Evolutionary conservation across 1,140 invertebrate species (phyloP).

Genomic region (Acromyrmex charruanus): DNA sequence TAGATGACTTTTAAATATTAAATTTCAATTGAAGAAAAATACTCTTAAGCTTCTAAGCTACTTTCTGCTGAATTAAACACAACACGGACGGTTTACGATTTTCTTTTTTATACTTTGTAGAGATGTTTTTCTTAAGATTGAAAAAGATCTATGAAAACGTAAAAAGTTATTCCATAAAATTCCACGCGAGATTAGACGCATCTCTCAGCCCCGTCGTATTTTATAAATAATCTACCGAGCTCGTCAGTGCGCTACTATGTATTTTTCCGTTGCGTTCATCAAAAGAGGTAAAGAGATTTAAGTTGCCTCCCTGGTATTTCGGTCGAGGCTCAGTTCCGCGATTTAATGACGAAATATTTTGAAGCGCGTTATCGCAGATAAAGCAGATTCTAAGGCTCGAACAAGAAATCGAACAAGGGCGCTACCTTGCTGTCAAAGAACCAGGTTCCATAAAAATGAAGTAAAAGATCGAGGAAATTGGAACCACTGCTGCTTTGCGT

Average conservation of each 20-base stretch:
- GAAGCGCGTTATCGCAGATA: neutral
- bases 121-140: neutral
- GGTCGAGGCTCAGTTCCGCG: neutral
- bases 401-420: constrained; percentile 17
- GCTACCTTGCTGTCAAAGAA: constrained; percentile 22
- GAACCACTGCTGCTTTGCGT: constrained; percentile 6
- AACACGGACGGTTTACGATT: neutral
- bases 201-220: neutral
- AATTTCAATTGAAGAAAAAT: constrained; percentile 11
- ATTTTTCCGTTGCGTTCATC: constrained; percentile 34
- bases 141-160: neutral
- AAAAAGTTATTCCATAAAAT: constrained; percentile 6
- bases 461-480: constrained; percentile 35
- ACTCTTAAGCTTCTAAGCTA: neutral
- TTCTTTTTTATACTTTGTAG: neutral
- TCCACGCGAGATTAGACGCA: neutral
- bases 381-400: neutral
- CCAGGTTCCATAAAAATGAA: constrained; percentile 14
- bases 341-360: constrained; percentile 50
- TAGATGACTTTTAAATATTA: neutral
- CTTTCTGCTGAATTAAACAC: neutral
- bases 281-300: constrained; percentile 28
- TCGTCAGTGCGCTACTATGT: neutral
- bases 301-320: neutral
- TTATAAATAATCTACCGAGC: constrained; percentile 32